Evolutionary conservation across 2,113 vertebrate genomes (phyloP), one percentile per base, ranked within the genome.

Genomic region (Thymallus thymallus): DNA sequence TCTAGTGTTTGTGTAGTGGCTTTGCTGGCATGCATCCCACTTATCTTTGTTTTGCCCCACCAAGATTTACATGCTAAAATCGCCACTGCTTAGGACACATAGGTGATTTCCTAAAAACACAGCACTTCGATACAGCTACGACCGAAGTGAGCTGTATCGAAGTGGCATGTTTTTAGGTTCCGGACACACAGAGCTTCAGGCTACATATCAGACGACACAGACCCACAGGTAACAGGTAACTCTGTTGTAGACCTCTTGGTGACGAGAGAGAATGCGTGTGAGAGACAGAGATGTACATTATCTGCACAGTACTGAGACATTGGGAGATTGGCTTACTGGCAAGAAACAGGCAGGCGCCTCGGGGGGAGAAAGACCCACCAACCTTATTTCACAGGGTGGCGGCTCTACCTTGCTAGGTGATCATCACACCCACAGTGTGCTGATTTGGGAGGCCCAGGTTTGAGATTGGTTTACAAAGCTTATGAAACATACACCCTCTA

Each of bases 311-410:
- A 79, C 79, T 80, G 48, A 86, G 78, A 84, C 85, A 80, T 77
- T 85, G 66, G 80, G 83, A 88, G 90, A 92, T 92, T 90, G 86
- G 86, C 82, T 92, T 90, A 91, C 90, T 86, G 85, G 82, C 81
- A 76, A 82, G 89, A 91, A 90, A 91, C 91, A 90, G 87, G 86
- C 85, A 86, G 90, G 91, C 89, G 89, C 91, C 92, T 82, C 63
- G 64, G 76, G 35, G 24, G 73, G 78, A 84, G 82, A 79, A 66
- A 78, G 83, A 85, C 79, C 85, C 81, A 82, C 86, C 82, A 82
- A 84, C 85, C 83, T 87, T 70, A 85, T 84, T 88, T 88, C 90
- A 87, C 79, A 88, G 77, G 82, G 86, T 89, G 81, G 84, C 84
- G 84, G 71, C 75, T 80, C 79, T 85, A 87, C 87, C 84, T 86